These are phyloP conservation scores for Boulengeromyrus knoepffleri DNA, from an alignment of 2,113 vertebrate genomes.

Conservation along the genomic window DNA sequence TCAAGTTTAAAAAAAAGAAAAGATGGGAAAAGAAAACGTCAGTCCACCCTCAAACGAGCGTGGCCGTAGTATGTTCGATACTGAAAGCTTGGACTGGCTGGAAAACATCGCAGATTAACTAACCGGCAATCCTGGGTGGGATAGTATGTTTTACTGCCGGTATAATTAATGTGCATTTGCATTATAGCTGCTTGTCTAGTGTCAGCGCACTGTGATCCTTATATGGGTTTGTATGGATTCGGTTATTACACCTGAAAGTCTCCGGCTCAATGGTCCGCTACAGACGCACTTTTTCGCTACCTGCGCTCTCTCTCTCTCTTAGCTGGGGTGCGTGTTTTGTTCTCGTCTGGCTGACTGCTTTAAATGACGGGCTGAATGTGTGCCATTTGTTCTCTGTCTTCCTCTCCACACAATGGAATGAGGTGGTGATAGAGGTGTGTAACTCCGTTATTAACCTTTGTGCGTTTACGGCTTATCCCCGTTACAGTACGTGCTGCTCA, in stretches of 20 bases:
- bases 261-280: neutral
- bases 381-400: neutral
- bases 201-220: neutral
- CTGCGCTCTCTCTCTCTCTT: neutral
- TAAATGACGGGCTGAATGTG: neutral
- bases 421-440: neutral
- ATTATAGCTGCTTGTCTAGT: neutral
- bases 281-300: neutral
- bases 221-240: neutral
- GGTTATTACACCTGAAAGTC: neutral
- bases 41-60: neutral
- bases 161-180: neutral
- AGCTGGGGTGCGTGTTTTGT: neutral
- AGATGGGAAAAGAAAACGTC: neutral
- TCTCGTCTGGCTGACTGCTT: neutral
- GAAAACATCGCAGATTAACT: neutral
- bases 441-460: constrained; percentile 6
- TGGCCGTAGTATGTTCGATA: neutral
- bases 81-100: neutral
- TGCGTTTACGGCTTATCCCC: neutral
- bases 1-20: neutral
- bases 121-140: neutral
- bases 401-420: neutral
- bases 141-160: neutral
- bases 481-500: neutral